Evolutionary conservation across 2,113 vertebrate genomes (phyloP).

Genomic region (Hucho hucho): DNA sequence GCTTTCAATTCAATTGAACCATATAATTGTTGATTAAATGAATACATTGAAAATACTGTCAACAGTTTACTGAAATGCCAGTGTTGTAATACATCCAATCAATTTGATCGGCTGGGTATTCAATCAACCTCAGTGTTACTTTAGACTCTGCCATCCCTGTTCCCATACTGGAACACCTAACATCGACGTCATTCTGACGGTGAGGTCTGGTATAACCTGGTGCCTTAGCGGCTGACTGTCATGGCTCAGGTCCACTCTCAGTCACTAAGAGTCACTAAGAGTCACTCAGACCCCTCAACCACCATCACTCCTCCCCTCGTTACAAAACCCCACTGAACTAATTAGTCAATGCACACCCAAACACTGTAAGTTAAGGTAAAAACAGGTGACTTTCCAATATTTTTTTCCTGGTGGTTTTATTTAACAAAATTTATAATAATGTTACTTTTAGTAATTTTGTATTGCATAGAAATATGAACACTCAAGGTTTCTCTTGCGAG

Average conservation of each 20-base stretch:
- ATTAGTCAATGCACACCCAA: no score
- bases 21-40: not conserved
- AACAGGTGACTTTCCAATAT: no score
- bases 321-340: no score
- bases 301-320: no score
- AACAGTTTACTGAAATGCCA: not conserved
- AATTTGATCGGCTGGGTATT: conserved; percentile 3
- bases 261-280: no score
- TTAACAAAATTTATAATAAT: no score
- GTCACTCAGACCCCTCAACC: no score
- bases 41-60: not conserved
- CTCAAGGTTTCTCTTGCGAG: not conserved
- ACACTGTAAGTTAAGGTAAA: no score
- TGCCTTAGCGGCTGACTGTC: not conserved
- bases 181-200: not conserved
- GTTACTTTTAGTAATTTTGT: no score
- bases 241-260: no score
- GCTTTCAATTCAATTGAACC: not conserved
- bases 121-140: not conserved
- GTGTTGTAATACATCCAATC: not conserved
- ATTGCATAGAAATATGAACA: not conserved
- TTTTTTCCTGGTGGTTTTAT: no score
- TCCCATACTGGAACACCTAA: not conserved
- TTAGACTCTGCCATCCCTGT: not conserved
- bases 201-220: not conserved